A percentile compares a stretch with the other conserved stretches of the same genome.
Conservation (phyloP, 2,888 invertebrate genomes). For the Alcis repandata region DNA sequence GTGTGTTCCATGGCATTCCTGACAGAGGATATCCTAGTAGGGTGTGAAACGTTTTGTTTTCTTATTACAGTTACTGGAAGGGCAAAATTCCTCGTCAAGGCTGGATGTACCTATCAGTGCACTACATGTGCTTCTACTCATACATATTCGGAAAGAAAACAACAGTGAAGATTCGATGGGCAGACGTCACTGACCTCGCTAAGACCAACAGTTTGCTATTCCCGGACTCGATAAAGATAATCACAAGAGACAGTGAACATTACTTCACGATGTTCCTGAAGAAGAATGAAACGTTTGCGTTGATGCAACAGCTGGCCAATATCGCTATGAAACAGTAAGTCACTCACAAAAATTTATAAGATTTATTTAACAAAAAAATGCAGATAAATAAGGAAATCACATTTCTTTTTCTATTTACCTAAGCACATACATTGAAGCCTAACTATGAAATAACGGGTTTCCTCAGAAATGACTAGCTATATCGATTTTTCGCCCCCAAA, state of each 20-base stretch:
- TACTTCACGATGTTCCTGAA: conserved; percentile 97
- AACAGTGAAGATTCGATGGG: conserved; percentile 95
- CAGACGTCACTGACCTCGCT: conserved; percentile 93
- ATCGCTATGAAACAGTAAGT: conserved; percentile 97
- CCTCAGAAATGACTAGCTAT: no score
- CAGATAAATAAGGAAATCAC: no score
- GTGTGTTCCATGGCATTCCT: no score
- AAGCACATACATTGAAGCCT: no score
- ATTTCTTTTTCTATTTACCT: no score
- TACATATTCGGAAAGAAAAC: conserved; percentile 97
- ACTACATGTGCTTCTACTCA: conserved; percentile 98
- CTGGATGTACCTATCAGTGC: conserved; percentile 98
- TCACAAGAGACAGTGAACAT: conserved; percentile 94
- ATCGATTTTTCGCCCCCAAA: no score
- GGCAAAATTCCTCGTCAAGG: conserved; percentile 97
- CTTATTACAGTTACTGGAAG: conserved; percentile 93
- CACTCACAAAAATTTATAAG: no score
- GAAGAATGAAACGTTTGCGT: conserved; percentile 94
- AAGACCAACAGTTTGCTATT: conserved; percentile 92
- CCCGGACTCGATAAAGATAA: conserved; percentile 95
- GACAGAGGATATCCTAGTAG: no score
- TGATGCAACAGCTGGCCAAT: conserved; percentile 98
- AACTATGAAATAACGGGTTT: no score
- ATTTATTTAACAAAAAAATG: no score
- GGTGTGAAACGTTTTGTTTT: background rate